Base-by-base conservation (phyloP, 2,113 vertebrate species). In the Pogonocichla stellata region DNA sequence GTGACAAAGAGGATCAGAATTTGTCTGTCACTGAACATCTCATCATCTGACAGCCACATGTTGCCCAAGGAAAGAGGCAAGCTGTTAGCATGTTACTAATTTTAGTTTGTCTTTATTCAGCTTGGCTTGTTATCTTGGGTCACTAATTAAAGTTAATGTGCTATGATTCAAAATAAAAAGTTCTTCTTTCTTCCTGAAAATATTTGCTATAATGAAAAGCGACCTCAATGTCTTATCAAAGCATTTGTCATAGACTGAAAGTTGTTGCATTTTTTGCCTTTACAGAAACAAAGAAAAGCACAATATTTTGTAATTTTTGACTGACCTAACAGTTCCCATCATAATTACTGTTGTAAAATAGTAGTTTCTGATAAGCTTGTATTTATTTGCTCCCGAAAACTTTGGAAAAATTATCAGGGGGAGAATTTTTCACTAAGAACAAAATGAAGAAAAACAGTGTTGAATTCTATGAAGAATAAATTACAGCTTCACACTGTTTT, bases 81-180 rank as follows among this genome's bases (percentile, higher is more conserved):
- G 71, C 85, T 97, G 91, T 96, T 96, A 94, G 79, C 31, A 22
- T 92, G 47, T 70, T 94, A 92, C 79, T 95, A 90, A 96, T 94
- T 97, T 96, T 89, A 90, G 50, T 92, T 95, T 82, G 53, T 26
- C 92, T 95, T 93, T 92, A 87, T 96, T 96, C 94, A 91, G 85
- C 81, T 95, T 83, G 61, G 77, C 26, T 96, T 97, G 29, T 77
- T 96, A 87, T 92, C 48, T 95, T 91, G 71, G 60, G 82, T 97
- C 82, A 93, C 38, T 94, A 95, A 94, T 94, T 97, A 86, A 94
- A 94, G 24, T 56, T 94, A 90, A 60, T 81, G 3, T 81, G 14
- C 38, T 91, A 24, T 75, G 58, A 89, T 42, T 95, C 42, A 92
- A 92, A 95, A 80, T 34, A 61, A 29, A 47, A 85, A 87, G 33